Percentiles rank a stretch among this genome's conserved stretches.
Evolutionary conservation across 1,140 invertebrate genomes (phyloP).

Genomic region (Lycorma delicatula): DNA sequence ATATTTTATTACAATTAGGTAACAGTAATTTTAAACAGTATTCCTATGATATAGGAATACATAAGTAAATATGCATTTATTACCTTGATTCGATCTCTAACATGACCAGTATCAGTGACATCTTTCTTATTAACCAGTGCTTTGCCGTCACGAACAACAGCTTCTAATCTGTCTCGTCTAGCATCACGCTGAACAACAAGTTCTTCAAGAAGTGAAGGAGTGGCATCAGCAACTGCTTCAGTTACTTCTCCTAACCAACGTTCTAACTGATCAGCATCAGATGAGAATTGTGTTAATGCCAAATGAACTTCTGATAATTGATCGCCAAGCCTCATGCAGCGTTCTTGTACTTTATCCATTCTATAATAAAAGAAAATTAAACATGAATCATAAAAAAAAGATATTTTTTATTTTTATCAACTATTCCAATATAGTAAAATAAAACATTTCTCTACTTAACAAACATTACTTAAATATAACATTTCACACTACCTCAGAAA

Average conservation of each 20-base stretch:
- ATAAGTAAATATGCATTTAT: no score
- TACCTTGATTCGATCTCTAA: constrained; percentile 80
- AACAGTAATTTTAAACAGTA: no score
- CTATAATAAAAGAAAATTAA: background rate
- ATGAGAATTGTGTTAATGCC: constrained; percentile 61
- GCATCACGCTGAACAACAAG: constrained; percentile 45
- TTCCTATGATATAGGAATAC: no score
- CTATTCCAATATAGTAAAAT: no score
- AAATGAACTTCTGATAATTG: constrained; percentile 72
- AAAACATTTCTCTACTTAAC: no score
- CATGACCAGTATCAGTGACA: constrained; percentile 72
- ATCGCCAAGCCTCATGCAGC: constrained; percentile 60
- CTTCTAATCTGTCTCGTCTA: constrained; percentile 57
- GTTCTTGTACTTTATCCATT: constrained; percentile 1
- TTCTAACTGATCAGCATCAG: constrained; percentile 57
- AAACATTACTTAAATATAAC: no score
- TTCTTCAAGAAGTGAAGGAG: constrained; percentile 41
- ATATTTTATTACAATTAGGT: no score
- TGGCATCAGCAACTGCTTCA: constrained; percentile 68
- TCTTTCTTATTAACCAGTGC: constrained; percentile 79
- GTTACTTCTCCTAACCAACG: constrained; percentile 60
- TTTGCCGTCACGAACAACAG: constrained; percentile 70
- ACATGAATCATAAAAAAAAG: background rate
- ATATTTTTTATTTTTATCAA: no score
- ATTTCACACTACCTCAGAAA: no score